These are phyloP conservation scores for Drosophila micromelanica DNA, from an alignment of 1,140 invertebrate species.

Conservation along the genomic window DNA sequence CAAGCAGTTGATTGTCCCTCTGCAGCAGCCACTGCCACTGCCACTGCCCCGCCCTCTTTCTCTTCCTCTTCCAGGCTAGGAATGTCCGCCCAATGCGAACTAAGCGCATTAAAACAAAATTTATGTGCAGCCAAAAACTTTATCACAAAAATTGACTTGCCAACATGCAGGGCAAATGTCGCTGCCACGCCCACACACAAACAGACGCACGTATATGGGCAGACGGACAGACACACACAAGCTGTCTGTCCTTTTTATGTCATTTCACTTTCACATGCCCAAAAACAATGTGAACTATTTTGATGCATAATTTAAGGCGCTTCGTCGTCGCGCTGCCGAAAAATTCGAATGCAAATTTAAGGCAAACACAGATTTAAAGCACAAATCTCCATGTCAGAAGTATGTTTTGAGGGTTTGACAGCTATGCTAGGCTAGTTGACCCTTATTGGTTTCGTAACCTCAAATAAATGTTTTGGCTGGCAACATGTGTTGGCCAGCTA, in stretches of 20 bases:
- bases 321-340: background rate
- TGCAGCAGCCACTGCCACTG: background rate
- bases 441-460: conserved; percentile 62
- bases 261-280: conserved; percentile 61
- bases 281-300: conserved; percentile 52
- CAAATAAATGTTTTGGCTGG: conserved; percentile 64
- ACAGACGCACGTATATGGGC: background rate
- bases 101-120: conserved; percentile 76
- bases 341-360: conserved; percentile 60
- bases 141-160: conserved; percentile 64
- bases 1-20: conserved; percentile 16
- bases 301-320: conserved; percentile 70
- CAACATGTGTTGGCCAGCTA: conserved; percentile 70
- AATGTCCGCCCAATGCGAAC: conserved; percentile 41
- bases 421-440: conserved; percentile 40
- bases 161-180: conserved; percentile 44
- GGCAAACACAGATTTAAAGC: conserved; percentile 27
- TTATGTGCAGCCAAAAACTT: conserved; percentile 67
- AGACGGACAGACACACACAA: background rate
- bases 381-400: conserved; percentile 40
- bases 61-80: background rate
- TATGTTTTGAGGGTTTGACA: background rate
- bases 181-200: conserved; percentile 41
- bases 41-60: background rate
- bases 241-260: conserved; percentile 37